A percentile compares a stretch with the other conserved stretches of the same genome.
phyloP scores from a whole-genome alignment of 2,888 invertebrate genomes.

The Watsonalla cultraria region DNA sequence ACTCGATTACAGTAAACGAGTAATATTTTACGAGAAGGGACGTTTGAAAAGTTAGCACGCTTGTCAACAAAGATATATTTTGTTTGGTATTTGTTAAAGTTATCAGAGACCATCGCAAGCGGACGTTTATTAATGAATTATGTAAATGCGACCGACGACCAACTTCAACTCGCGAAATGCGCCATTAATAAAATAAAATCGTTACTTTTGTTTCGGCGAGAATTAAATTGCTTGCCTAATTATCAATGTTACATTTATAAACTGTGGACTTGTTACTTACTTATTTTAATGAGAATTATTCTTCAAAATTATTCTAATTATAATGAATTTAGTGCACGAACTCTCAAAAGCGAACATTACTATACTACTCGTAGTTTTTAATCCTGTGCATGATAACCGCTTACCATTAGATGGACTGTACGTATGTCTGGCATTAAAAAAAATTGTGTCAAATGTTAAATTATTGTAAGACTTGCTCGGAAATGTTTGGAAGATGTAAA shows the following conservation, averaged over 20 bases:
- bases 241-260: conserved; percentile 14
- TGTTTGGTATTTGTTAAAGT: conserved; percentile 60
- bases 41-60: conserved; percentile 28
- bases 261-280: not conserved
- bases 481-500: not conserved
- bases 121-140: conserved; percentile 72
- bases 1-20: not conserved
- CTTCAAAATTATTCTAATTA: no score
- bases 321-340: no score
- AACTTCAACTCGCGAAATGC: conserved; percentile 57
- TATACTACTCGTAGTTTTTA: no score
- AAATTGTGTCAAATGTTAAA: no score
- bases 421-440: no score
- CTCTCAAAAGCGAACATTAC: no score
- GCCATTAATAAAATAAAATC: conserved; percentile 38
- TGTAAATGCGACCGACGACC: conserved; percentile 55
- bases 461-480: no score
- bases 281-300: no score
- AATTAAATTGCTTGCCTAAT: conserved; percentile 15
- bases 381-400: no score
- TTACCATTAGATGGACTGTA: no score
- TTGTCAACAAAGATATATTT: conserved; percentile 36
- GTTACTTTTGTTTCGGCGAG: conserved; percentile 15
- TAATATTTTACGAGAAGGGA: not conserved
- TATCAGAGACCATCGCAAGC: conserved; percentile 62